Evolutionary conservation across 92 coral and sea anemone species (phyloP).

Genomic region (Porites rus): DNA sequence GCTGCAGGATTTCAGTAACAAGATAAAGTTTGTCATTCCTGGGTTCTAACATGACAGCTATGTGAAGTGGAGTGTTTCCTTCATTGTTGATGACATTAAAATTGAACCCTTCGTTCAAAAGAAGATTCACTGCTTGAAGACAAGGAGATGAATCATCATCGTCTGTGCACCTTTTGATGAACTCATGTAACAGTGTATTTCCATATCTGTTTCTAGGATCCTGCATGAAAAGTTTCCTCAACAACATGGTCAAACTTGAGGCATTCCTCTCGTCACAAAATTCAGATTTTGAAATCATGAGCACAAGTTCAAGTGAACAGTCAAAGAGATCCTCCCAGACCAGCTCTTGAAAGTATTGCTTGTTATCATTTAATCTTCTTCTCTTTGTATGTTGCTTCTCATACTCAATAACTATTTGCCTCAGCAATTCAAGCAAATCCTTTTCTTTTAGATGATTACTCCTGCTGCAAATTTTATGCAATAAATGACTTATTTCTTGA

Average conservation of each 20-base stretch:
- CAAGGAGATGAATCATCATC: background rate
- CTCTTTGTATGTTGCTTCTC: conserved; percentile 32
- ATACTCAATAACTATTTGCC: background rate
- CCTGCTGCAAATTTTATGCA: background rate
- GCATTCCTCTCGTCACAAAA: conserved; percentile 45
- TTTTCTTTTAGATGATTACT: background rate
- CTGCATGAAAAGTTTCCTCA: conserved; percentile 46
- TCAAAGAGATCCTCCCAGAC: conserved; percentile 35
- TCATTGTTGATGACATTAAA: background rate
- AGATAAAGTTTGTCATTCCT: conserved; percentile 7
- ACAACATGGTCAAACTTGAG: conserved; percentile 14
- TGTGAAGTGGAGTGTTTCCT: background rate
- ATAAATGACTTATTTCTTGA: background rate
- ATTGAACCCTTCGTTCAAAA: conserved; percentile 19
- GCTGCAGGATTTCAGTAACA: conserved; percentile 45
- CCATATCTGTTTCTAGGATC: conserved; percentile 60
- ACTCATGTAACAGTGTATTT: conserved; percentile 4
- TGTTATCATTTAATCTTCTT: background rate
- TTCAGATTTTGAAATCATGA: conserved; percentile 51
- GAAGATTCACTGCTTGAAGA: conserved; percentile 16
- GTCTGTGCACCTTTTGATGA: background rate
- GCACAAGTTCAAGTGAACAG: conserved; percentile 58
- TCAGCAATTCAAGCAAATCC: background rate
- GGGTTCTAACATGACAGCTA: background rate
- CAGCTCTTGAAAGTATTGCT: background rate